Evolutionary conservation across 2,113 vertebrate species (phyloP), one percentile per base, ranked within the genome.

Genomic region (Ia io): DNA sequence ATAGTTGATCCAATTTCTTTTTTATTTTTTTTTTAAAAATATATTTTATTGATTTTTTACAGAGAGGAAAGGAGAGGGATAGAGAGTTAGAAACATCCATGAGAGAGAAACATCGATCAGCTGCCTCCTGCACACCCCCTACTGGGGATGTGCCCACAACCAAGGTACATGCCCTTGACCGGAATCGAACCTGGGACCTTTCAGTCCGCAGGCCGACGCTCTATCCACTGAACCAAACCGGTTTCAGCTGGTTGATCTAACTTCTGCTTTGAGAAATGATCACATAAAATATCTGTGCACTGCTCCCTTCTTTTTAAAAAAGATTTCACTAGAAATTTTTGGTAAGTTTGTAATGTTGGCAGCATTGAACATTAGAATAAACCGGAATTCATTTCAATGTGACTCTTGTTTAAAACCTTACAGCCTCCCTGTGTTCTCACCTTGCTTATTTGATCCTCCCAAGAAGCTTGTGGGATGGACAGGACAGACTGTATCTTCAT

Each of bases 1-100:
- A 65, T 69, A 78, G 65, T 67, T 97, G 67, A 42, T 88, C 32
- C 94, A 61, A 42, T 91, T 80, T 88, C 37, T 37, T 37, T 37
- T 37, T 37, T 37, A 3, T 37, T 37, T 37, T 37, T 37, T 37
- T 37, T 37, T 37, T 37, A 37, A 37, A 37, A 37, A 37, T 37
- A 37, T 37, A 37, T 37, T 37, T 37, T 4, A 37, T 37, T 37
- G 37, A 37, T 37, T 37, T 37, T 37, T 37, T 37, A 37, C 37
- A 47, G 47, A 47, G 47, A 47, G 47, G 47, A 47, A 47, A 11
- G 47, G 47, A 12, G 12, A 47, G 10, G 47, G 47, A 47, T 47
- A 47, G 47, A 47, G 47, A 47, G 47, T 47, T 47, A 47, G 47
- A 47, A 47, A 47, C 10, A 47, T 47, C 10, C 9, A 47, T 47